These are phyloP conservation scores for Brachionus paranguensis DNA, from an alignment of 1,140 invertebrate species.

Conservation along the genomic window DNA sequence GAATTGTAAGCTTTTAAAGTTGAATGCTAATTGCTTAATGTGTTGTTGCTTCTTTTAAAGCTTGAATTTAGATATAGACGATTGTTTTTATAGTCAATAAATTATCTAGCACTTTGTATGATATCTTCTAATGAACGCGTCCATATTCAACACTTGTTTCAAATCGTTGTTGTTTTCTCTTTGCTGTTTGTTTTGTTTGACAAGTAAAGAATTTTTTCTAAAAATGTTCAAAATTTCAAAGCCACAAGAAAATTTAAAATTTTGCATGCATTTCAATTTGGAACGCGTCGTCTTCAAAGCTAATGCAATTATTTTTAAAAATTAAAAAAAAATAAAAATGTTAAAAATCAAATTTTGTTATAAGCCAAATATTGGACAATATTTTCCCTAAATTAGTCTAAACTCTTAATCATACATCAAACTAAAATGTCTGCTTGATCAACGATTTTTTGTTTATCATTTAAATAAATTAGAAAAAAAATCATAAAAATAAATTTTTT, in stretches of 20 bases:
- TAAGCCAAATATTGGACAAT: not conserved
- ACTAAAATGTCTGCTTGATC: not conserved
- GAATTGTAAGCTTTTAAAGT: slow-evolving; percentile 5
- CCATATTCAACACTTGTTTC: not conserved
- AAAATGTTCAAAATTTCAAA: not conserved
- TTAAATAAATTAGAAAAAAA: not conserved
- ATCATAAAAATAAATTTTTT: not conserved
- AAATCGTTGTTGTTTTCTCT: not conserved
- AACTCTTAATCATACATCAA: not conserved
- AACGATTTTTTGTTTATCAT: too few species aligned
- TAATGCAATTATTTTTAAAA: not conserved
- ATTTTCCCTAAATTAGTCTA: not conserved
- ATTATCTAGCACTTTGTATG: not conserved
- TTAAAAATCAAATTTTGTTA: not conserved
- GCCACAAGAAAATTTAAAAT: not conserved
- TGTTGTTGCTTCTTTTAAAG: not conserved
- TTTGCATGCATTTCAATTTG: slow-evolving; percentile 22
- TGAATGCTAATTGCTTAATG: not conserved
- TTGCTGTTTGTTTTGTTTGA: not conserved
- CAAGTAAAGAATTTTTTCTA: not conserved
- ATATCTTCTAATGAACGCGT: not conserved
- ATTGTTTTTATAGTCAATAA: not conserved
- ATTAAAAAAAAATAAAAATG: not conserved
- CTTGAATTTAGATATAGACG: not conserved
- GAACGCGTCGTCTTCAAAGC: not conserved